Conservation (phyloP, 2,888 invertebrate species). For the Ophion ellenae region DNA sequence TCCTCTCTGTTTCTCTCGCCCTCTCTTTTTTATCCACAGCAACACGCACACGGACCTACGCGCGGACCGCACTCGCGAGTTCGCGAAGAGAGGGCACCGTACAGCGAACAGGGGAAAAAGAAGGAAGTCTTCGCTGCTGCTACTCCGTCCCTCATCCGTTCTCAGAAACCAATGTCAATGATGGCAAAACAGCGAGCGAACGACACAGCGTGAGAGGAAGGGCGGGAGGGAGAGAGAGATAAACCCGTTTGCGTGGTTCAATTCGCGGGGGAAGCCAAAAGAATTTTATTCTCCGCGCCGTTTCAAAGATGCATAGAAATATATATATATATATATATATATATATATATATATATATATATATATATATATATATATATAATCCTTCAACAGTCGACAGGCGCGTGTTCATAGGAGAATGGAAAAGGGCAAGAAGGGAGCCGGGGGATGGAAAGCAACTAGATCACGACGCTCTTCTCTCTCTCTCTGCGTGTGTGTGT, state of each 20-base stretch:
- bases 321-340: constrained; percentile 1
- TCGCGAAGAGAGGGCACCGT: constrained; percentile 4
- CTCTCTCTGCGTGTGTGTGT: too few species aligned
- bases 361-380: not conserved
- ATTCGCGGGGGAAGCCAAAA: constrained; percentile 26
- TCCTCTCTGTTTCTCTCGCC: not conserved
- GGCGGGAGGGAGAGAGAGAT: not conserved
- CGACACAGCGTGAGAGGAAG: not conserved
- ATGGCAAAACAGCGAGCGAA: not conserved
- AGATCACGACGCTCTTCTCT: not conserved
- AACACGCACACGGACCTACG: constrained; percentile 62
- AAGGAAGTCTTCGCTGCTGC: constrained; percentile 15
- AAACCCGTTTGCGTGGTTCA: constrained; percentile 40
- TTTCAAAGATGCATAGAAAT: constrained; percentile 53
- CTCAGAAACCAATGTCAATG: constrained; percentile 77
- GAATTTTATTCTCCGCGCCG: constrained; percentile 48
- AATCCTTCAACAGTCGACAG: not conserved
- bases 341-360: constrained; percentile 4
- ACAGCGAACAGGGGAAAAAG: not conserved
- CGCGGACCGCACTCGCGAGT: constrained; percentile 45
- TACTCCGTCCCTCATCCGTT: constrained; percentile 61
- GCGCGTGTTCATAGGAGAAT: constrained; percentile 9
- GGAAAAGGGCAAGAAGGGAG: constrained; percentile 30
- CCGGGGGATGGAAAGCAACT: constrained; percentile 17
- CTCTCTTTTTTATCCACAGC: constrained; percentile 26